Evolutionary conservation across 1,140 invertebrate genomes (phyloP).

Genomic region (Nasonia giraulti): DNA sequence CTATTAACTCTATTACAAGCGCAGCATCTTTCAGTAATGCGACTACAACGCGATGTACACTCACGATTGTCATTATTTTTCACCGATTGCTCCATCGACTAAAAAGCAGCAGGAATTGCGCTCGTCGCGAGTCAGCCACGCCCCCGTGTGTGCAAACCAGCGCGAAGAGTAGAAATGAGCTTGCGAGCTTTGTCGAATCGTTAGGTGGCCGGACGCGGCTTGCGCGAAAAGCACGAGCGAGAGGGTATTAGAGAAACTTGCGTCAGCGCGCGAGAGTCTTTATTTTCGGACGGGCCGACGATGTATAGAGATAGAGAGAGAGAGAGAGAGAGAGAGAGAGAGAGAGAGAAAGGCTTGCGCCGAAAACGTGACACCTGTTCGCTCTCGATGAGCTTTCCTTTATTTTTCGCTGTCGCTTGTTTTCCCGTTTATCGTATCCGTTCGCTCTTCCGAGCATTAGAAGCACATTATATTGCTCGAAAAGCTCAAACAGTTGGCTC

Average conservation of each 20-base stretch:
- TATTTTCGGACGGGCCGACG: slow-evolving; percentile 31
- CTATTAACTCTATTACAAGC: no score
- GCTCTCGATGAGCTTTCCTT: background rate
- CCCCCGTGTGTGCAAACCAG: background rate
- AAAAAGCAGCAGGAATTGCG: no score
- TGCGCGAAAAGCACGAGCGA: background rate
- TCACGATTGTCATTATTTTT: no score
- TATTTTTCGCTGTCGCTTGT: background rate
- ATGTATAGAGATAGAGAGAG: background rate
- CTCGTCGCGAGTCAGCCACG: background rate
- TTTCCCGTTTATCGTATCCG: background rate
- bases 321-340: background rate
- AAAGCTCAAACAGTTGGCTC: no score
- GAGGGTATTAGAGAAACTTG: slow-evolving; percentile 14
- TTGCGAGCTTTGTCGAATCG: background rate
- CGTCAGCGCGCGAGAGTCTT: slow-evolving; percentile 29
- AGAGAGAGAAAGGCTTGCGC: background rate
- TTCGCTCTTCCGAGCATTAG: no score
- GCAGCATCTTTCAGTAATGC: no score
- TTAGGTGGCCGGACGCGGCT: background rate
- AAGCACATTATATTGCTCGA: no score
- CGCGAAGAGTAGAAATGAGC: background rate
- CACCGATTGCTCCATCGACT: no score
- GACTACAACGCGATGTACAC: no score
- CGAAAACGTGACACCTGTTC: slow-evolving; percentile 30